Evolutionary conservation across 2,888 invertebrate genomes (phyloP).

Genomic region (Lottia gigantea): DNA sequence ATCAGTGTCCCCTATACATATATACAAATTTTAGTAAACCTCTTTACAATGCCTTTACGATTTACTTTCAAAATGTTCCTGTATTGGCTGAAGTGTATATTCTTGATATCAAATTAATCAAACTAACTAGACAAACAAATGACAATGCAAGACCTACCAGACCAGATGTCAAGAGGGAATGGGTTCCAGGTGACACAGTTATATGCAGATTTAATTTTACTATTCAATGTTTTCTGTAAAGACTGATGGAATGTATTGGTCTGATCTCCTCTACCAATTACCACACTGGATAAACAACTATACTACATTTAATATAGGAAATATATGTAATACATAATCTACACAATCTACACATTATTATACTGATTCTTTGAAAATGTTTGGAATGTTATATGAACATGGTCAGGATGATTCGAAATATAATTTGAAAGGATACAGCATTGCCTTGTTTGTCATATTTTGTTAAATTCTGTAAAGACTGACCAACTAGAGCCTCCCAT

Average conservation of each 20-base stretch:
- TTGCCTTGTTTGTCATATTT: conserved; percentile 42
- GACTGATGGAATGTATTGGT: conserved; percentile 42
- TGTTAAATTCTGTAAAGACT: conserved; percentile 38
- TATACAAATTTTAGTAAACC: too few species aligned
- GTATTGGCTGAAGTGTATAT: too few species aligned
- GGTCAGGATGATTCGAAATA: too few species aligned
- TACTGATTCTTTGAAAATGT: too few species aligned
- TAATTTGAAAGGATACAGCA: conserved; percentile 48
- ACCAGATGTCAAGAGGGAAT: conserved; percentile 62
- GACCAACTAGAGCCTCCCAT: conserved; percentile 50
- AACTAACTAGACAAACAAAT: too few species aligned
- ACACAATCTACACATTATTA: neutral
- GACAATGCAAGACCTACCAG: conserved; percentile 40
- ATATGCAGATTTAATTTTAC: conserved; percentile 48
- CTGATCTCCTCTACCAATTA: conserved; percentile 58
- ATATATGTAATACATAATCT: neutral
- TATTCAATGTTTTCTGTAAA: conserved; percentile 38
- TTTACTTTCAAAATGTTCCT: too few species aligned
- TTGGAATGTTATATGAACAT: too few species aligned
- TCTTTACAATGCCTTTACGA: too few species aligned
- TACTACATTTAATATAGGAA: conserved; percentile 30
- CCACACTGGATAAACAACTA: conserved; percentile 43
- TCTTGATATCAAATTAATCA: too few species aligned
- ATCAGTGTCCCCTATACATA: too few species aligned
- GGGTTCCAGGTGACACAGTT: conserved; percentile 64